phyloP scores from a whole-genome alignment of 92 coral and sea anemone genomes.

The Actinernus sp. region DNA sequence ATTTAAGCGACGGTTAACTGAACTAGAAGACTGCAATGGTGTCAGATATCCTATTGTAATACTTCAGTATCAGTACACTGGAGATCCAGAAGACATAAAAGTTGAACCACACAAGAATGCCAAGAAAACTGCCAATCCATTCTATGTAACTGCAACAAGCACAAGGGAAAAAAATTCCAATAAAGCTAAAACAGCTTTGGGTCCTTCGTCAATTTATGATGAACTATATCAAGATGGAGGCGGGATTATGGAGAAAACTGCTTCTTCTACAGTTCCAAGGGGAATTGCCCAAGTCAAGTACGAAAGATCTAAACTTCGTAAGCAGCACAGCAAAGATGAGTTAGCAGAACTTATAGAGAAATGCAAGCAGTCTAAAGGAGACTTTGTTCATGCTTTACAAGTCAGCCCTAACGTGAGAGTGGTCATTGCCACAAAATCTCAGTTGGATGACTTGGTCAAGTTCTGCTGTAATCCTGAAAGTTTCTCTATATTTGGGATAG shows the following conservation, averaged over 20 bases:
- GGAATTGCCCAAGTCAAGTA: constrained; percentile 38
- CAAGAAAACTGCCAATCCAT: constrained; percentile 23
- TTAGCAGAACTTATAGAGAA: constrained; percentile 47
- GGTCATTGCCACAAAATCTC: constrained; percentile 36
- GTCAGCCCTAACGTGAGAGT: constrained; percentile 45
- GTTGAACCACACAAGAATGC: constrained; percentile 35
- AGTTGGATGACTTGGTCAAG: constrained; percentile 41
- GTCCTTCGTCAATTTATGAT: constrained; percentile 53
- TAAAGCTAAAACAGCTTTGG: constrained; percentile 23
- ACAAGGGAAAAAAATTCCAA: constrained; percentile 23
- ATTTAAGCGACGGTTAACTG: constrained; percentile 21
- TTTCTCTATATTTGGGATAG: constrained; percentile 33
- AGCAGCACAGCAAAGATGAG: constrained; percentile 42
- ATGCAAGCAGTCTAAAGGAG: constrained; percentile 34
- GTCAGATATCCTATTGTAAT: constrained; percentile 28
- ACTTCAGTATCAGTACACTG: constrained; percentile 27
- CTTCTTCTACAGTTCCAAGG: constrained; percentile 38
- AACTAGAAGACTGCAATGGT: constrained; percentile 37
- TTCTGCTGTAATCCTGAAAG: constrained; percentile 34
- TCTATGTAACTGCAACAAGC: constrained; percentile 25
- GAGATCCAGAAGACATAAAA: constrained; percentile 13
- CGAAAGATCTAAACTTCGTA: constrained; percentile 30
- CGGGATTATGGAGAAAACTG: constrained; percentile 14
- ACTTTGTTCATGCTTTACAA: constrained; percentile 37
- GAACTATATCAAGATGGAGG: constrained; percentile 49